Conservation (phyloP, 2,797 vertebrate species). For the Margarornis squamiger region DNA sequence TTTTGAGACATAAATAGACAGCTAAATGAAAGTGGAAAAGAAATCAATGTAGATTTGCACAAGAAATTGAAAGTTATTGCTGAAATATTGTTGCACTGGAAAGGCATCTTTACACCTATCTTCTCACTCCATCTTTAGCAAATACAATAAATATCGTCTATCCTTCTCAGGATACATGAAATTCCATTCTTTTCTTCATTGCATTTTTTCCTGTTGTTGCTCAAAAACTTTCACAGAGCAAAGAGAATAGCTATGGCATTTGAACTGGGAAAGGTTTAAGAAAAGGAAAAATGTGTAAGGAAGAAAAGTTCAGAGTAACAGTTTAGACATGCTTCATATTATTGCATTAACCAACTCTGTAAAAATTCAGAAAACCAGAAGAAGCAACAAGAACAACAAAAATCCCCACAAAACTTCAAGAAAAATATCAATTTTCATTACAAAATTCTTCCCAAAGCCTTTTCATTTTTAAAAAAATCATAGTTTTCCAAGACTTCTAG, state of each 20-base stretch:
- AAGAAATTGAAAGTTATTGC: background rate
- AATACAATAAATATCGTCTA: background rate
- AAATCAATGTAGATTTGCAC: background rate
- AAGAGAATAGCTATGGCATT: background rate
- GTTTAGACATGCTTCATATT: accelerated
- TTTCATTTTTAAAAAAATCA: background rate
- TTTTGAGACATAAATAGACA: background rate
- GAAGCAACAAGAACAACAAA: background rate
- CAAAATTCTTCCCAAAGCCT: background rate
- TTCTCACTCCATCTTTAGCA: background rate
- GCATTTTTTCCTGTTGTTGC: background rate
- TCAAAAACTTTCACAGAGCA: background rate
- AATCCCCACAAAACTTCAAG: background rate
- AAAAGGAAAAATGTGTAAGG: background rate
- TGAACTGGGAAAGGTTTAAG: background rate
- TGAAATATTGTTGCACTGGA: background rate
- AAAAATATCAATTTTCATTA: background rate
- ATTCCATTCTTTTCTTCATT: background rate
- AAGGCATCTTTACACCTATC: background rate
- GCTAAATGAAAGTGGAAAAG: background rate
- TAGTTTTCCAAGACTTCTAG: background rate
- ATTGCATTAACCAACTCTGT: background rate
- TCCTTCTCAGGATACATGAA: background rate
- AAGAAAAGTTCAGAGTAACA: background rate
- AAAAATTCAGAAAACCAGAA: background rate